These are phyloP conservation scores for Tenthredo distinguenda DNA, from an alignment of 2,888 invertebrate genomes.

Conservation along the genomic window DNA sequence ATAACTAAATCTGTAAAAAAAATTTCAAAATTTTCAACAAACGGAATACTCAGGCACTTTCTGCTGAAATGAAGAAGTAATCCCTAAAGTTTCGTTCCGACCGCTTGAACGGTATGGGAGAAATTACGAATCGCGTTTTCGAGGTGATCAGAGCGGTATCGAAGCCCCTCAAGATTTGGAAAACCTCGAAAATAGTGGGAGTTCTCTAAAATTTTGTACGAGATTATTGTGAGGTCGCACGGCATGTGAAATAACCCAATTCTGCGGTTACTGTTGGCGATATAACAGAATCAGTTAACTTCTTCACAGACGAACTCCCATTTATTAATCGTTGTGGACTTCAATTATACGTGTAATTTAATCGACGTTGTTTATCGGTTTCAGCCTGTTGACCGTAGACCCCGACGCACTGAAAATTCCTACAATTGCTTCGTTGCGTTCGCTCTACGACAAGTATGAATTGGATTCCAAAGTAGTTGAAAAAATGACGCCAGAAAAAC, in stretches of 20 bases:
- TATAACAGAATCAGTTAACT: not conserved
- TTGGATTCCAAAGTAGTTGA: conserved; percentile 86
- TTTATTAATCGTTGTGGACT: not conserved
- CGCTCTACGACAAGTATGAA: conserved; percentile 92
- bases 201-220: not conserved
- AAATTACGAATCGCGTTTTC: too few relatives aligned
- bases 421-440: conserved; percentile 86
- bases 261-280: not conserved
- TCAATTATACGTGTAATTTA: not conserved
- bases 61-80: too few relatives aligned
- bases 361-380: conserved; percentile 28
- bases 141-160: too few relatives aligned
- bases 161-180: not conserved
- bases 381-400: conserved; percentile 85
- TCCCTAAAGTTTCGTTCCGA: too few relatives aligned
- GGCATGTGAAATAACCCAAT: not conserved
- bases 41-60: too few relatives aligned
- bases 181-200: not conserved
- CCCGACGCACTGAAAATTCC: conserved; percentile 84
- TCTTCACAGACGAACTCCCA: not conserved
- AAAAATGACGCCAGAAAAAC: conserved; percentile 86
- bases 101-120: too few relatives aligned
- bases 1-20: too few relatives aligned
- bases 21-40: too few relatives aligned
- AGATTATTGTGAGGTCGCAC: not conserved